A percentile compares a stretch with the other conserved stretches of the same genome.
Conservation (phyloP, 2,113 vertebrate genomes). For the Hippocampus comes region DNA sequence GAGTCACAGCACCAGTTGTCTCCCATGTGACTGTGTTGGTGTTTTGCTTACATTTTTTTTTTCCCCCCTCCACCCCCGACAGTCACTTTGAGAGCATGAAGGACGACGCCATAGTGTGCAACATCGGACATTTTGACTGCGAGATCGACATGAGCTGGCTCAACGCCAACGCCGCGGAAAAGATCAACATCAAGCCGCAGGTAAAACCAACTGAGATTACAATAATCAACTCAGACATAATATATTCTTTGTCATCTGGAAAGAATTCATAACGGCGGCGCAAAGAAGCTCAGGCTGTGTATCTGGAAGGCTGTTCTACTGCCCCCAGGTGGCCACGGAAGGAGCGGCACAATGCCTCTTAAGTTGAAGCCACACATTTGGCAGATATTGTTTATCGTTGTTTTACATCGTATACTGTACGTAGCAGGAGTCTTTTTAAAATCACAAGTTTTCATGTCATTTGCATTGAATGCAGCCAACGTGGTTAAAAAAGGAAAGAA, state of each 20-base stretch:
- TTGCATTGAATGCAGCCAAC: not conserved
- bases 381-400: too few species aligned
- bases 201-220: constrained; percentile 50
- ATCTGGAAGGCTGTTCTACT: too few species aligned
- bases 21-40: too few species aligned
- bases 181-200: constrained; percentile 92
- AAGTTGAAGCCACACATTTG: too few species aligned
- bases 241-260: too few species aligned
- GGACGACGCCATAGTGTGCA: constrained; percentile 93
- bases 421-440: too few species aligned
- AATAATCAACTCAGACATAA: too few species aligned
- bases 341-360: too few species aligned
- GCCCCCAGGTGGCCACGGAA: too few species aligned
- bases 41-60: not conserved
- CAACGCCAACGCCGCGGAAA: constrained; percentile 81
- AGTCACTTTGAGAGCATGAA: constrained; percentile 98
- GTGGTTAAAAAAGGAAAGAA: not conserved
- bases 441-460: not conserved
- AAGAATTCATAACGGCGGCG: too few species aligned
- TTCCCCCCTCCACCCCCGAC: not conserved
- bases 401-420: too few species aligned
- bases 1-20: not conserved
- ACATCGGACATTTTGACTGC: constrained; percentile 96
- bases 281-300: too few species aligned
- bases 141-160: constrained; percentile 95